Evolutionary conservation across 2,888 invertebrate species (phyloP).

Genomic region (Strigamia crassipes): DNA sequence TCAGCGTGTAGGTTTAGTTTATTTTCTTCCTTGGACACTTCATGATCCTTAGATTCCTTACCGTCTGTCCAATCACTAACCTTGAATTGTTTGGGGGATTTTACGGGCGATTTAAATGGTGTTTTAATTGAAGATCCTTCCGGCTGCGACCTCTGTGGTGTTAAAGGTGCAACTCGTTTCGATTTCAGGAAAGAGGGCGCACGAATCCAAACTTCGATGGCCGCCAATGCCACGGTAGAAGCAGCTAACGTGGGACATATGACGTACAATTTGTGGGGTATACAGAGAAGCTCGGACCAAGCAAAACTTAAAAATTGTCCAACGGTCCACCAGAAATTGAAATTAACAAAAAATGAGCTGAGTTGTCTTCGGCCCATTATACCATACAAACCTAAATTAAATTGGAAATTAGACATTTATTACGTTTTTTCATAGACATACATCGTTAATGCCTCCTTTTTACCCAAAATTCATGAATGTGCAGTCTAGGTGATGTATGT

Average conservation of each 20-base stretch:
- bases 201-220: conserved; percentile 26
- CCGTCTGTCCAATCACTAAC: background rate
- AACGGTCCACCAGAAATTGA: conserved; percentile 37
- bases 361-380: background rate
- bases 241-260: background rate
- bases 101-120: background rate
- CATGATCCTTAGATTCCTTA: background rate
- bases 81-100: background rate
- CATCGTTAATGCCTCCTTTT: no score
- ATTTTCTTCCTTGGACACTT: background rate
- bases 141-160: background rate
- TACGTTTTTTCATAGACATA: no score
- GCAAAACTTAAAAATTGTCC: conserved; percentile 36
- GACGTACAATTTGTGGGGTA: conserved; percentile 41
- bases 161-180: background rate
- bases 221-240: background rate
- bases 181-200: background rate
- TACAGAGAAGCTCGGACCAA: conserved; percentile 23
- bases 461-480: no score
- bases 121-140: background rate
- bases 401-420: no score
- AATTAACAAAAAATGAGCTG: conserved; percentile 11
- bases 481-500: no score
- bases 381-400: conserved; percentile 22
- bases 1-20: background rate